Evolutionary conservation across 2,113 vertebrate species (phyloP).

Genomic region (Plectropomus leopardus): DNA sequence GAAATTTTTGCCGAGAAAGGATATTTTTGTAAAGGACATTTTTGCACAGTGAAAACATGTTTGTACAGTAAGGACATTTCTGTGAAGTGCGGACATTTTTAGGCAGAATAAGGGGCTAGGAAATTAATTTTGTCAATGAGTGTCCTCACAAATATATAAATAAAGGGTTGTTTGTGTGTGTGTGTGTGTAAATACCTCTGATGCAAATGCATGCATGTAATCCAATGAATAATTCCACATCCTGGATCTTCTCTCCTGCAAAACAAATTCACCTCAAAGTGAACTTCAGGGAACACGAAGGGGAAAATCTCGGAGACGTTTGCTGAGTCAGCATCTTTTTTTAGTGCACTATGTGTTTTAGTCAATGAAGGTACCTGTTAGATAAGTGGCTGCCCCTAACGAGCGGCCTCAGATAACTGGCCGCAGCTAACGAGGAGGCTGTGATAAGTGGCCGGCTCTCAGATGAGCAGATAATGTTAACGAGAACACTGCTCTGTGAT

Average conservation of each 20-base stretch:
- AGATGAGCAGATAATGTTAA: slow-evolving; percentile 25
- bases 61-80: too few relatives aligned
- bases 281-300: slow-evolving; percentile 19
- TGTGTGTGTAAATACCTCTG: neutral
- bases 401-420: slow-evolving; percentile 34
- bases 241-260: neutral
- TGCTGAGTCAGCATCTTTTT: neutral
- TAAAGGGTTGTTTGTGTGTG: neutral
- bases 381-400: slow-evolving; percentile 21
- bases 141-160: too few relatives aligned
- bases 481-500: neutral
- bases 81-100: too few relatives aligned
- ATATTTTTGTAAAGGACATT: too few relatives aligned
- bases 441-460: neutral
- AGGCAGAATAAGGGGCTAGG: too few relatives aligned
- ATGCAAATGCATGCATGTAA: neutral
- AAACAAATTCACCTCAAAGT: slow-evolving; percentile 2
- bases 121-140: too few relatives aligned
- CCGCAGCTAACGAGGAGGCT: slow-evolving; percentile 23
- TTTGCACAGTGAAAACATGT: too few relatives aligned
- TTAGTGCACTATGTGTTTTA: neutral
- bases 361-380: neutral
- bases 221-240: neutral
- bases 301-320: neutral
- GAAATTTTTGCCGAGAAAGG: too few relatives aligned